Conservation (phyloP, 2,888 invertebrate genomes). For the Lucinisca nassula region DNA sequence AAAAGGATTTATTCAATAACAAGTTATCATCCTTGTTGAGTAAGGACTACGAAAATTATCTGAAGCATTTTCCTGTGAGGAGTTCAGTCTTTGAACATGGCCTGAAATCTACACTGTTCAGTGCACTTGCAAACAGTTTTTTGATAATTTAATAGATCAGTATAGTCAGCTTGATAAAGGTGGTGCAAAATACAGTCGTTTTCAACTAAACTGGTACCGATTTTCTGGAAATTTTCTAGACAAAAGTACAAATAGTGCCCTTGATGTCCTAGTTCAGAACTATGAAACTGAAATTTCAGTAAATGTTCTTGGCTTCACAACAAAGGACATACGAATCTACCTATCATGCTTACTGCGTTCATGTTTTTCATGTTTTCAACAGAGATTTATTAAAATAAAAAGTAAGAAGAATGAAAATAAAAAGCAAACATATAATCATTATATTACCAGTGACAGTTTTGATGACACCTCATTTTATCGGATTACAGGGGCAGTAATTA, state of each 20-base stretch:
- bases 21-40: background rate
- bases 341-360: background rate
- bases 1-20: background rate
- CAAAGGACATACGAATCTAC: background rate
- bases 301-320: background rate
- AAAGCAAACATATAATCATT: background rate
- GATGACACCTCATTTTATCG: background rate
- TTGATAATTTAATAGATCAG: background rate
- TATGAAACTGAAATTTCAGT: background rate
- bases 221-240: background rate
- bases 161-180: background rate
- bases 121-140: background rate
- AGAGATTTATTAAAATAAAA: background rate
- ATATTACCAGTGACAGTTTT: background rate
- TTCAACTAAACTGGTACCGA: background rate
- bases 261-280: background rate
- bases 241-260: background rate
- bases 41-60: background rate
- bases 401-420: background rate
- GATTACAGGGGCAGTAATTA: background rate
- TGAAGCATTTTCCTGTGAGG: background rate
- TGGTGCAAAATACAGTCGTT: constrained; percentile 1
- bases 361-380: background rate
- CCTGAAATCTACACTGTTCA: background rate
- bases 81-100: background rate